Base-by-base conservation (phyloP, 2,797 vertebrate genomes). In the Luscinia luscinia region DNA sequence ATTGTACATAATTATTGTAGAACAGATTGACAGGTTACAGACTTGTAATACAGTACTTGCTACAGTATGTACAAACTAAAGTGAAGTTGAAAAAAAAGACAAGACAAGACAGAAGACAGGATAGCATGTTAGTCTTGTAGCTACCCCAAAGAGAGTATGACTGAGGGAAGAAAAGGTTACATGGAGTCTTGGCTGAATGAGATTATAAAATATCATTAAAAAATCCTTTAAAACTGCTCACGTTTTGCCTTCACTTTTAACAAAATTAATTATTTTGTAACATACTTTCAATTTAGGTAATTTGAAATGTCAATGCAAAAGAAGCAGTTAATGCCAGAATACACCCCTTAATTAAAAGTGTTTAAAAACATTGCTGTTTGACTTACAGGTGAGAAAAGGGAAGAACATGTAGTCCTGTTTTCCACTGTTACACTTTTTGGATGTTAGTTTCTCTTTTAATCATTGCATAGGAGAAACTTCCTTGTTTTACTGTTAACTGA, bases 311-410 rank as follows among this genome's bases (percentile, higher is more conserved):
- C 69, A 87, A 10, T 69, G 48, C 23, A 61, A 87, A 94, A 88
- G 64, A n/a, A 66, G 67, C 69, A 91, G 84, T 92, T 94, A 90
- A 93, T 95, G 38, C 61, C 36, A 41, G 64, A 94, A 91, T 89
- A 43, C 48, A 87, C 58, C 19, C 77, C 68, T 92, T 92, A 67
- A 48, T 93, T 95, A 86, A 94, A 91, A 69, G 78, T 94, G 63
- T 87, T 97, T 84, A 51, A 77, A 72, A 96, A 76, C 40, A 38
- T 73, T 62, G 23, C 63, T 92, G 46, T 94, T 95, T 95, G 87
- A 92, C 74, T 86, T 87, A 93, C 36, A 79, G 55, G 32, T 74
- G 38, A 89, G 88, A 93, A 86, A 92, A 82, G 40, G n/a, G 17
- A 66, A 84, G 94, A 92, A 19, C 14, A 28, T 58, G 7, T 90